Conservation (phyloP, 1,140 invertebrate genomes). For the Maniola jurtina region DNA sequence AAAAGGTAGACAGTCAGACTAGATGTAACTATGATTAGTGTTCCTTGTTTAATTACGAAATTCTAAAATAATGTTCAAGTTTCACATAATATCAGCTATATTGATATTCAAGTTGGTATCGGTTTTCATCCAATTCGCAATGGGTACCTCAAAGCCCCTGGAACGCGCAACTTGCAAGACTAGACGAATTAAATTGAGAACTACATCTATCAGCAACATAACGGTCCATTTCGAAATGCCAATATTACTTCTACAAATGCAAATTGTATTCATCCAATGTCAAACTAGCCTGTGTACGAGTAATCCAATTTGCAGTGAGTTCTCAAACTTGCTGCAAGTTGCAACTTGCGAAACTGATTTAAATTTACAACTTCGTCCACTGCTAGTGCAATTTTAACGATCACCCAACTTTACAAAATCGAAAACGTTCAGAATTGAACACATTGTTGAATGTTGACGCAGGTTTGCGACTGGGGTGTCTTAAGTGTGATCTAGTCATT, state of each 20-base stretch:
- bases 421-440: conserved; percentile 17
- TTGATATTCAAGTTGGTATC: too few species aligned
- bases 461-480: too few species aligned
- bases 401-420: conserved; percentile 47
- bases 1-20: too few species aligned
- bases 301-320: conserved; percentile 68
- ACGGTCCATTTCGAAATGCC: conserved; percentile 4
- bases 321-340: conserved; percentile 41
- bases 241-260: conserved; percentile 9
- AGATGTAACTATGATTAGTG: too few species aligned
- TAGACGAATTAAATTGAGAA: background rate
- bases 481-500: too few species aligned
- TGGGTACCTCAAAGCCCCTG: background rate
- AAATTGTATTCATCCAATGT: conserved; percentile 28
- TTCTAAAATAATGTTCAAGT: too few species aligned
- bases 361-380: conserved; percentile 63
- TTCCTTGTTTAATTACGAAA: too few species aligned
- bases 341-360: conserved; percentile 64
- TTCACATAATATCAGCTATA: too few species aligned
- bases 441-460: too few species aligned
- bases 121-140: background rate
- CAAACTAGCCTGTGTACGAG: conserved; percentile 44
- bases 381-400: conserved; percentile 56
- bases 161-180: background rate
- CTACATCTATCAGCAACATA: background rate